phyloP scores from a whole-genome alignment of 2,888 invertebrate genomes.

The Didymodactylos carnosus region DNA sequence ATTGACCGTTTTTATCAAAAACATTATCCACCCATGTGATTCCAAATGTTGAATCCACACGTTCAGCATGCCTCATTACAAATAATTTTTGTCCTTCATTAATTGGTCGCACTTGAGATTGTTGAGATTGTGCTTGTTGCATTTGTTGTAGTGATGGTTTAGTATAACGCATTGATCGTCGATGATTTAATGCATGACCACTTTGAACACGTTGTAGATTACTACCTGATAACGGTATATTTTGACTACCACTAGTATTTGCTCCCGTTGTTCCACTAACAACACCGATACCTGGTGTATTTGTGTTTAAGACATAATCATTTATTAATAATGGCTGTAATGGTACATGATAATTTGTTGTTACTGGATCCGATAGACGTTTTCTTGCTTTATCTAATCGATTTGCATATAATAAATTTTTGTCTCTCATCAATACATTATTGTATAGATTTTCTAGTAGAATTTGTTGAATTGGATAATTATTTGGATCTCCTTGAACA shows the following conservation, averaged over 20 bases:
- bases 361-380: neutral
- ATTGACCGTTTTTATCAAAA: constrained; percentile 50
- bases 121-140: neutral
- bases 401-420: neutral
- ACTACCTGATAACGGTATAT: too few species aligned
- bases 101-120: too few species aligned
- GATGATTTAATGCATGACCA: neutral
- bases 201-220: neutral
- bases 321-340: neutral
- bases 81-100: constrained; percentile 36
- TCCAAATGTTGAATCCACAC: constrained; percentile 80
- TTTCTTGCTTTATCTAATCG: neutral
- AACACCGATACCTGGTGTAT: too few species aligned
- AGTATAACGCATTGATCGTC: neutral
- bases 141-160: neutral
- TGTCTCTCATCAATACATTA: neutral
- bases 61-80: constrained; percentile 72
- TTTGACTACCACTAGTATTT: neutral
- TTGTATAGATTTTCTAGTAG: neutral
- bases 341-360: neutral
- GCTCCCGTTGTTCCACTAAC: neutral
- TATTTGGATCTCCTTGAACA: too few species aligned
- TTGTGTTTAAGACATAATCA: neutral
- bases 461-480: neutral
- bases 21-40: constrained; percentile 59